Evolutionary conservation across 2,888 invertebrate species (phyloP).

Genomic region (Ecdyonurus torrentis): DNA sequence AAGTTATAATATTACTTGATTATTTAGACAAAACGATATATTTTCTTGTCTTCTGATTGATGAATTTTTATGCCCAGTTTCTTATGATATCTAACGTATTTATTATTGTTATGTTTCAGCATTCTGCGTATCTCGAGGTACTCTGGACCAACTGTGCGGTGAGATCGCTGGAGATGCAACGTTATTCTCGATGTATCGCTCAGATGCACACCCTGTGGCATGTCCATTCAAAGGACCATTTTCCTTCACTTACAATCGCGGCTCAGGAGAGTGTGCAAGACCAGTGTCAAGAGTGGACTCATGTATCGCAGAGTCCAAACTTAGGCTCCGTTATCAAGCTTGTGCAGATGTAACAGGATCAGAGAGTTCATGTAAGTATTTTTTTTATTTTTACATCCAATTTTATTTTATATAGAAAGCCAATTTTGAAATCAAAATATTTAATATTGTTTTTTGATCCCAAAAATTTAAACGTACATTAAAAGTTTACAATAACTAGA

Average conservation of each 20-base stretch:
- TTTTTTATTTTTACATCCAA: too few relatives aligned
- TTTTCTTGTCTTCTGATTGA: too few relatives aligned
- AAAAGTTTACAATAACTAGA: too few relatives aligned
- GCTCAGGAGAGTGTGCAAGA: slow-evolving; percentile 53
- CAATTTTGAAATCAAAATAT: too few relatives aligned
- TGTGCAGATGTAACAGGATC: slow-evolving; percentile 63
- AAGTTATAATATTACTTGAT: too few relatives aligned
- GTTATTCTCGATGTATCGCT: slow-evolving; percentile 57
- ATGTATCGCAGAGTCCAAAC: slow-evolving; percentile 64
- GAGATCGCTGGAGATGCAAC: slow-evolving; percentile 54
- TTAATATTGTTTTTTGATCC: too few relatives aligned
- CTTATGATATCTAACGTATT: too few relatives aligned
- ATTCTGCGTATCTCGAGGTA: slow-evolving; percentile 38
- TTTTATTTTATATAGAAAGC: too few relatives aligned
- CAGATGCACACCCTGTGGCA: slow-evolving; percentile 48
- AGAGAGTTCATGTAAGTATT: slow-evolving; percentile 51
- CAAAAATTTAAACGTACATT: too few relatives aligned
- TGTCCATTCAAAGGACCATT: slow-evolving; percentile 74
- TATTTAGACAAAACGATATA: too few relatives aligned
- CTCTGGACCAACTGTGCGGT: slow-evolving; percentile 44
- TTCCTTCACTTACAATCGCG: slow-evolving; percentile 62
- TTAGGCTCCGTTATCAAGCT: slow-evolving; percentile 66
- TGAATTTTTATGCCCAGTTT: too few relatives aligned
- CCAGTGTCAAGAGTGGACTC: slow-evolving; percentile 65
- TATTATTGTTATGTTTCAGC: slow-evolving; percentile 28